These are phyloP conservation scores for Australoheros facetus DNA, from an alignment of 2,797 vertebrate species.

Conservation along the genomic window DNA sequence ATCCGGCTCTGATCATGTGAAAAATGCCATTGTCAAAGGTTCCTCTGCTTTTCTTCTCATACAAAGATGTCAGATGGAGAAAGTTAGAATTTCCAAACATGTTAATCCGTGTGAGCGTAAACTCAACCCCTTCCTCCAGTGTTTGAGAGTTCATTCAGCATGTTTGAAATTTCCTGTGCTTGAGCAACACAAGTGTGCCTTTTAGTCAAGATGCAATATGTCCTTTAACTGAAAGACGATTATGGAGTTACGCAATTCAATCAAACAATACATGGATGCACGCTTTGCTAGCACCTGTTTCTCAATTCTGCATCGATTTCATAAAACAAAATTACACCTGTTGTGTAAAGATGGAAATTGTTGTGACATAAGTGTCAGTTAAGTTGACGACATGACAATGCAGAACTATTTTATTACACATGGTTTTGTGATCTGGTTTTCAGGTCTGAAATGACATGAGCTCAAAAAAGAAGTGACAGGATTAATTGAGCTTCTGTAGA, in stretches of 20 bases:
- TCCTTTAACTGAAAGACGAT: conserved; percentile 42
- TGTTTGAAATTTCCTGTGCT: conserved; percentile 74
- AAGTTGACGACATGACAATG: conserved; percentile 12
- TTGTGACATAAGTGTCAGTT: conserved; percentile 52
- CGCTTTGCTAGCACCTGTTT: conserved; percentile 32
- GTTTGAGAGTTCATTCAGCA: conserved; percentile 67
- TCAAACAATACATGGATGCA: conserved; percentile 28
- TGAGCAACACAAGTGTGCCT: conserved; percentile 68
- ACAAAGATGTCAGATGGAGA: conserved; percentile 84
- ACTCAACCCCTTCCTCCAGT: conserved; percentile 71
- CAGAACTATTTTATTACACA: conserved; percentile 7
- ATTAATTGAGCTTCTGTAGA: background rate
- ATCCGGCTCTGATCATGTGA: conserved; percentile 80
- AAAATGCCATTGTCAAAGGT: conserved; percentile 84
- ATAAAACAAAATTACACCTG: conserved; percentile 52
- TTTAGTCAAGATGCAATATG: conserved; percentile 64
- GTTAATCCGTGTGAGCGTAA: conserved; percentile 79
- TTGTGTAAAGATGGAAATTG: conserved; percentile 60
- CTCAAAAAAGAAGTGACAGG: background rate
- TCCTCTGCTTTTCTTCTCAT: conserved; percentile 79
- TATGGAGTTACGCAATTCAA: conserved; percentile 45
- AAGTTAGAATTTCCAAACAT: conserved; percentile 83
- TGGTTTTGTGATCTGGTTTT: background rate
- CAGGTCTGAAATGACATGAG: background rate
- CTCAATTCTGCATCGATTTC: conserved; percentile 45